Base-by-base conservation (phyloP, 2,113 vertebrate genomes). In the Xenopus laevis region DNA sequence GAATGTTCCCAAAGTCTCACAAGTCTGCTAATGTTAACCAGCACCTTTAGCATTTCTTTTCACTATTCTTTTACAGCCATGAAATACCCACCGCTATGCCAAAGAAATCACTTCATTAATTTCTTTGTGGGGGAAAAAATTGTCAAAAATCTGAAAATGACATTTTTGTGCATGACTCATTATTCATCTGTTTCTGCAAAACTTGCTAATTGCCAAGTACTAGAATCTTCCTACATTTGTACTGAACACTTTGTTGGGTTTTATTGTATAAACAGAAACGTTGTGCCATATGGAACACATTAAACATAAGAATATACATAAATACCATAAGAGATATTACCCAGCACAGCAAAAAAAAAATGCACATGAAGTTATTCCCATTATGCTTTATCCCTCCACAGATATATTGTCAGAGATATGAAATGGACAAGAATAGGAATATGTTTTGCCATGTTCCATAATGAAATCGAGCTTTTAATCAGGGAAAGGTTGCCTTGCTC, bases 301-400 rank as follows among this genome's bases (percentile, higher is more conserved):
- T 50, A 33, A 52, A 52, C 46, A 68, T 11, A 70, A 58, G 18
- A 27, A 61, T 68, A 30, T 40, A 40, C 59, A 50, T 9, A 59
- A 68, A 61, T 61, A 74, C 57, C 57, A 50, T 60, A 46, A 73
- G 53, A 45, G 62, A 57, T 23, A 68, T 60, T 74, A 5, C 2
- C 33, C 33, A 40, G 33, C 33, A 40, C 33, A 40, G 33, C 6
- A 40, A 6, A 40, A 40, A n/a, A n/a, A n/a, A n/a, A 33, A 33
- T 33, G 30, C 30, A 33, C 30, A 6, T 40, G 2, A 40, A 40
- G 6, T 27, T 40, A 40, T 6, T 40, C 33, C 33, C 6, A 40
- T 7, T 40, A 40, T 40, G 6, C 33, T 40, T 40, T 40, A 40
- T 3, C 33, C 33, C 33, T 40, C 33, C 33, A 40, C 8, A 40